These are phyloP conservation scores for Crypturellus undulatus DNA, from an alignment of 2,113 vertebrate species.

Conservation along the genomic window DNA sequence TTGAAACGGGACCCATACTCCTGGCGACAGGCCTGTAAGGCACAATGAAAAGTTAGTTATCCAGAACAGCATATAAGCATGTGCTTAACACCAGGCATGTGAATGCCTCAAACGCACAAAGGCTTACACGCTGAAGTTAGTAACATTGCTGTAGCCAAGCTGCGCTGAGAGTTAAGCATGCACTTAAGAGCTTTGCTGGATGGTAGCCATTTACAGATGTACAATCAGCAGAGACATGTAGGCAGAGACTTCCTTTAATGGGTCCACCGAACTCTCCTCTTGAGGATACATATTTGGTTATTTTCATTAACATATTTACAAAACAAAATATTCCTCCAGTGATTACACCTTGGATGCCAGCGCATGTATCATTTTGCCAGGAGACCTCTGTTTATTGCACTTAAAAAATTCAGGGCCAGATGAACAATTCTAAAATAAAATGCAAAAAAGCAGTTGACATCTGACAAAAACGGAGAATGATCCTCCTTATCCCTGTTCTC, in stretches of 20 bases:
- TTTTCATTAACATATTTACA: not conserved
- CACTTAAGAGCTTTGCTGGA: slow-evolving; percentile 60
- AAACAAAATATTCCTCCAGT: not conserved
- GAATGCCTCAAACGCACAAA: not conserved
- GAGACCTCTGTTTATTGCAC: not conserved
- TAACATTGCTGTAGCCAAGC: slow-evolving; percentile 10
- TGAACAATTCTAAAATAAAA: not conserved
- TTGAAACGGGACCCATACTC: not conserved
- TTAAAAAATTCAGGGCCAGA: not conserved
- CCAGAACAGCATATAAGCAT: not conserved
- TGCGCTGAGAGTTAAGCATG: slow-evolving; percentile 42
- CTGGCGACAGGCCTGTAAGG: not conserved
- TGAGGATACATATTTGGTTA: not conserved
- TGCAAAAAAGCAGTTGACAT: not conserved
- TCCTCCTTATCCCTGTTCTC: not conserved
- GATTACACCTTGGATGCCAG: not conserved
- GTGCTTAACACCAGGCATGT: not conserved
- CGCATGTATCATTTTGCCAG: not conserved
- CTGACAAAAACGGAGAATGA: not conserved
- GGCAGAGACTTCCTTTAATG: slow-evolving; percentile 45
- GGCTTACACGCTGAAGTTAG: slow-evolving; percentile 51
- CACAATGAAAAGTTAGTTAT: not conserved
- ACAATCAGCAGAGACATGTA: slow-evolving; percentile 24
- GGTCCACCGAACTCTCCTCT: not conserved
- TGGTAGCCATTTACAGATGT: slow-evolving; percentile 30